Evolutionary conservation across 2,888 invertebrate genomes (phyloP), one percentile per base, ranked within the genome.

Genomic region (Papilio gigon): DNA sequence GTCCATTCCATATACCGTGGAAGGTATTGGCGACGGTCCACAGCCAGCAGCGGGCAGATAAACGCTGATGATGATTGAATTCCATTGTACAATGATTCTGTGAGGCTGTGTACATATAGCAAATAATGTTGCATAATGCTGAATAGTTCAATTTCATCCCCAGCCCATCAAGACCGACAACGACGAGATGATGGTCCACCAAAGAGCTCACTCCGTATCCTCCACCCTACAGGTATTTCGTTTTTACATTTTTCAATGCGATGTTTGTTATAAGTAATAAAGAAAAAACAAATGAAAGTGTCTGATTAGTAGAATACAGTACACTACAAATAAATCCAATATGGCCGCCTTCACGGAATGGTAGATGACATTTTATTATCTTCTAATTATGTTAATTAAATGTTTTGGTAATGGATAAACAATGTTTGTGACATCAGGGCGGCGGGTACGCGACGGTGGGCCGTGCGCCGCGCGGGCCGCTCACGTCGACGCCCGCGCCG

Each of bases 121-220:
- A n/a, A n/a, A n/a, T n/a, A n/a, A n/a, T n/a, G n/a, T n/a, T n/a
- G n/a, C n/a, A n/a, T n/a, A n/a, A n/a, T n/a, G n/a, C n/a, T n/a
- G n/a, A n/a, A n/a, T n/a, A n/a, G n/a, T n/a, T n/a, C n/a, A n/a
- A 22, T 50, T 53, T 22, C 61, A 79, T 77, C 85, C 92, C 5
- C 84, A 92, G 92, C 86, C 88, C 2, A 53, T 30, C 8, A 92
- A 92, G 79, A 74, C 83, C 2, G 92, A 92, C 22, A 87, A 85
- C 44, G 92, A 92, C 4, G 92, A 92, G 65, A 83, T 88, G 82
- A 81, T 86, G 79, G 93, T 93, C 1, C 95, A 95, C 80, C 94
- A 93, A 71, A 86, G 94, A 68, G 93, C 94, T 58, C 94, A 94
- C 78, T 94, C 94, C 0, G 91, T 94, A 8, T 94, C 94, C 0